phyloP scores from a whole-genome alignment of 2,888 invertebrate genomes.

The Hirtodrosophila duncani region DNA sequence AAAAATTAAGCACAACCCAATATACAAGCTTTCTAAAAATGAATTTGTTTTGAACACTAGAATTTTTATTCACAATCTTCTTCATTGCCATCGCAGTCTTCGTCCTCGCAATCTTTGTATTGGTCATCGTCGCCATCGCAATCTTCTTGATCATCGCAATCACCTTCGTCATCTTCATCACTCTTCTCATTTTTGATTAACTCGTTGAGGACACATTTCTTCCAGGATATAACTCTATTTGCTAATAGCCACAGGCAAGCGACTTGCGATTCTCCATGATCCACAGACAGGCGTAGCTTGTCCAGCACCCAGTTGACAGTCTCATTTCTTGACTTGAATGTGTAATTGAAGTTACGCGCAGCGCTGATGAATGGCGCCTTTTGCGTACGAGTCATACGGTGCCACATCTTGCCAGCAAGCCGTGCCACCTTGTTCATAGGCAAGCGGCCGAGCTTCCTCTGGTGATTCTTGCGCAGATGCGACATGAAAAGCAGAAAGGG shows the following conservation, averaged over 20 bases:
- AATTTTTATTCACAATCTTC: too few species aligned
- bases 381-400: neutral
- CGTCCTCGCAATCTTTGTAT: too few species aligned
- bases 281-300: neutral
- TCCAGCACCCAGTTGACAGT: conserved; percentile 15
- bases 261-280: neutral
- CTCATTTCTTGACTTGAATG: conserved; percentile 8
- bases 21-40: too few species aligned
- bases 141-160: neutral
- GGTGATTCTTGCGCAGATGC: conserved; percentile 12
- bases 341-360: conserved; percentile 7
- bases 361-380: conserved; percentile 10
- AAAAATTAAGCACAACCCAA: too few species aligned
- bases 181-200: neutral
- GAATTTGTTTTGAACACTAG: too few species aligned
- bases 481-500: conserved; percentile 28
- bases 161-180: neutral
- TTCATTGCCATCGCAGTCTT: too few species aligned
- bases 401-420: conserved; percentile 19
- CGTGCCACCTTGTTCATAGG: neutral
- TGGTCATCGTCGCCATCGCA: too few species aligned
- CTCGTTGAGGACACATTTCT: neutral
- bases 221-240: conserved; percentile 19
- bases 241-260: conserved; percentile 11
- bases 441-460: neutral